Evolutionary conservation across 2,888 invertebrate species (phyloP).

Genomic region (Drosophila demipolita): DNA sequence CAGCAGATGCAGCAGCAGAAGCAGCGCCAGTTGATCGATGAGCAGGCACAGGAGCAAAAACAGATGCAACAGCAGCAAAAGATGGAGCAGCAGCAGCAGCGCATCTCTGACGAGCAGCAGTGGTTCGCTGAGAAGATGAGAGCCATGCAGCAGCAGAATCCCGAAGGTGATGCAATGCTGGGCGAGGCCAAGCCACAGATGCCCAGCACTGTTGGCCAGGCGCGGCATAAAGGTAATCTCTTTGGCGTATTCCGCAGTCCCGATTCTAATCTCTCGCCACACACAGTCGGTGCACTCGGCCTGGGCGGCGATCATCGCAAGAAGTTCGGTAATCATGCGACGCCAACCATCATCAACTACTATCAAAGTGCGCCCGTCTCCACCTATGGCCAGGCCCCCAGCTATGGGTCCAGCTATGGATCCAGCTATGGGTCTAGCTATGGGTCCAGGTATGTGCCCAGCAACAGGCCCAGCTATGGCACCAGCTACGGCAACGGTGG

Average conservation of each 20-base stretch:
- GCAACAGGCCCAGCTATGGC: slow-evolving; percentile 28
- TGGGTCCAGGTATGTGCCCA: slow-evolving; percentile 33
- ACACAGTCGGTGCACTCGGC: slow-evolving; percentile 54
- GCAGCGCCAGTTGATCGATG: slow-evolving; percentile 5
- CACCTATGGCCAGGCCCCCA: slow-evolving; percentile 24
- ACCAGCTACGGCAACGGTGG: slow-evolving; percentile 63
- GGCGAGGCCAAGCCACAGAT: slow-evolving; percentile 73
- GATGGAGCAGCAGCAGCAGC: slow-evolving; percentile 4
- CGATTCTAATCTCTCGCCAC: slow-evolving; percentile 39
- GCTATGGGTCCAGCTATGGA: slow-evolving; percentile 37
- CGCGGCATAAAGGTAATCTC: slow-evolving; percentile 82
- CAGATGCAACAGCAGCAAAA: slow-evolving; percentile 4
- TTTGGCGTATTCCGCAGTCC: slow-evolving; percentile 74
- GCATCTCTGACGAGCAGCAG: slow-evolving; percentile 25
- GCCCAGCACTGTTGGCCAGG: slow-evolving; percentile 57
- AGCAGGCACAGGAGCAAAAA: slow-evolving; percentile 12
- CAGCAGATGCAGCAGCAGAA: slow-evolving; percentile 11
- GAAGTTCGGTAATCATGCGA: slow-evolving; percentile 40
- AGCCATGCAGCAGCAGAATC: slow-evolving; percentile 20
- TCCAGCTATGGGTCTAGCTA: slow-evolving; percentile 29
- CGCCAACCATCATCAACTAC: slow-evolving; percentile 68
- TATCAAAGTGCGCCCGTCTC: slow-evolving; percentile 45
- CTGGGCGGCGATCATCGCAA: slow-evolving; percentile 61
- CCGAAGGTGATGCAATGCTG: slow-evolving; percentile 19
- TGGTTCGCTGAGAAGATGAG: slow-evolving; percentile 41